Evolutionary conservation across 1,140 invertebrate species (phyloP).

Genomic region (Drosophila lini): DNA sequence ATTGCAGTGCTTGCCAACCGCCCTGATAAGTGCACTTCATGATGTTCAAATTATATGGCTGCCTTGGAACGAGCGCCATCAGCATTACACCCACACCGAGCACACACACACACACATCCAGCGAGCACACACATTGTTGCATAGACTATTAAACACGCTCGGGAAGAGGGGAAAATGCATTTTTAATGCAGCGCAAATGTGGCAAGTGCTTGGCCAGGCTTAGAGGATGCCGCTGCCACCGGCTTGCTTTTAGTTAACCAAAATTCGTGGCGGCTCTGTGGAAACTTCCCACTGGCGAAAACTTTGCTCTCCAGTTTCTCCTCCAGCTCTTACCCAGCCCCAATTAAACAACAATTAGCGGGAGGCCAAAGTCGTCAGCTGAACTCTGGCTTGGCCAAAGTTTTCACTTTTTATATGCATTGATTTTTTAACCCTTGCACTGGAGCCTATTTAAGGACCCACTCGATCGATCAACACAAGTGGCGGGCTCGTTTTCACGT

Average conservation of each 20-base stretch:
- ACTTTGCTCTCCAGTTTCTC: conserved; percentile 14
- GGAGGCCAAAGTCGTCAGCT: conserved; percentile 5
- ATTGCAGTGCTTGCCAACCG: conserved; percentile 67
- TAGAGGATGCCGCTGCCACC: conserved; percentile 27
- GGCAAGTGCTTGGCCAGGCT: conserved; percentile 59
- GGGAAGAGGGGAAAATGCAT: conserved; percentile 63
- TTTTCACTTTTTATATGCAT: conserved; percentile 41
- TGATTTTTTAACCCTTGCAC: conserved; percentile 26
- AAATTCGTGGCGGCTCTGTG: conserved; percentile 34
- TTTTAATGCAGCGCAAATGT: conserved; percentile 80
- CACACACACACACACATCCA: not conserved
- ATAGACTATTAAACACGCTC: conserved; percentile 66
- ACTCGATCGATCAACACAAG: conserved; percentile 6
- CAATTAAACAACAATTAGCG: conserved; percentile 56
- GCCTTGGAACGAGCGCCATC: conserved; percentile 64
- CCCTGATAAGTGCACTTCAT: conserved; percentile 78
- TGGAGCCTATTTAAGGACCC: conserved; percentile 28
- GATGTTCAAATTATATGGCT: conserved; percentile 79
- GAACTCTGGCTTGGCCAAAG: conserved; percentile 32
- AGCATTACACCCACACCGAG: conserved; percentile 55
- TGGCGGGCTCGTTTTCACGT: conserved; percentile 33
- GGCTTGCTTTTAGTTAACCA: conserved; percentile 47
- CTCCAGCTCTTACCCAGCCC: not conserved
- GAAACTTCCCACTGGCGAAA: conserved; percentile 22
- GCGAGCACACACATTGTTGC: conserved; percentile 66